Evolutionary conservation across 2,888 invertebrate species (phyloP).

Genomic region (Alentia gelatinosa): DNA sequence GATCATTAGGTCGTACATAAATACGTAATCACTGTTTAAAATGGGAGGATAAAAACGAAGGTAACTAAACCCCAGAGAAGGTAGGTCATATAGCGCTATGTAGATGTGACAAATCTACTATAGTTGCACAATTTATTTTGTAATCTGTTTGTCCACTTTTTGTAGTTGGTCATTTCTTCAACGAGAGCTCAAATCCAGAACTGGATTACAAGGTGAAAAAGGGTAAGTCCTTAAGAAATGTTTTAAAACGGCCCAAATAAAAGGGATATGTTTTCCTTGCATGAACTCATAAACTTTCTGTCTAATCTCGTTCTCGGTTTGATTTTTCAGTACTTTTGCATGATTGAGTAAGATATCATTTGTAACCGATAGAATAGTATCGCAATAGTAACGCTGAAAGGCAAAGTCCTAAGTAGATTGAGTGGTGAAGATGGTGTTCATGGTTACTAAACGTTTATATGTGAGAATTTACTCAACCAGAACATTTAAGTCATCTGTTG

Average conservation of each 20-base stretch:
- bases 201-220: conserved; percentile 73
- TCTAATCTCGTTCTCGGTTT: not conserved
- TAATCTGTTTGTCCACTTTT: conserved; percentile 5
- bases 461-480: too few species aligned
- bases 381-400: not conserved
- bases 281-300: too few species aligned
- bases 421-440: too few species aligned
- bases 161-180: conserved; percentile 65
- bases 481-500: too few species aligned
- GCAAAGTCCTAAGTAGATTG: too few species aligned
- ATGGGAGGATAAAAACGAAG: too few species aligned
- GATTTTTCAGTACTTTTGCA: not conserved
- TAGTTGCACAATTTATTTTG: not conserved
- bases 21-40: too few species aligned
- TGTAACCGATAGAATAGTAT: not conserved
- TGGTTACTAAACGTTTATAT: too few species aligned
- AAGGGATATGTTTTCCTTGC: not conserved
- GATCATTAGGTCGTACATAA: too few species aligned
- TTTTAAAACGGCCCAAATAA: not conserved
- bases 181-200: conserved; percentile 72
- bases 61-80: not conserved
- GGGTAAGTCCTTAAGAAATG: conserved; percentile 66
- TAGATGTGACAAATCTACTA: not conserved
- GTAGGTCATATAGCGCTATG: not conserved
- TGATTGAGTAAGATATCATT: not conserved